These are phyloP conservation scores for Nemotelus nigrinus DNA, from an alignment of 2,888 invertebrate genomes.

Conservation along the genomic window DNA sequence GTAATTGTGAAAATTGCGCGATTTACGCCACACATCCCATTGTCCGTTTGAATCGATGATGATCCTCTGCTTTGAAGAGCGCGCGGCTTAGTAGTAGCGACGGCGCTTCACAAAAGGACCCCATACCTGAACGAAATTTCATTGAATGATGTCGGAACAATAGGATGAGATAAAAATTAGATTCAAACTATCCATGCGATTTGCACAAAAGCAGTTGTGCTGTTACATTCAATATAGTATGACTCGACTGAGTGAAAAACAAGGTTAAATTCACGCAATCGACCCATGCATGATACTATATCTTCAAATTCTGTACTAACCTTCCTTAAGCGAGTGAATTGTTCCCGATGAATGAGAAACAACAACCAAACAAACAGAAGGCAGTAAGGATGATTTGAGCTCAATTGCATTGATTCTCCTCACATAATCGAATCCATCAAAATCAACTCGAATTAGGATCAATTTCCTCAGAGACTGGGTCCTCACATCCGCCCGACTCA, in stretches of 20 bases:
- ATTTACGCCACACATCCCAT: slow-evolving; percentile 39
- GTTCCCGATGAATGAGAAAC: background rate
- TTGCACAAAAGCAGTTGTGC: slow-evolving; percentile 21
- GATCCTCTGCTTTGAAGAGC: slow-evolving; percentile 1
- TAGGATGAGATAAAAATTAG: slow-evolving; percentile 46
- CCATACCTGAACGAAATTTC: background rate
- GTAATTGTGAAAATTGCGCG: slow-evolving; percentile 42
- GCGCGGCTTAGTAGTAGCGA: background rate
- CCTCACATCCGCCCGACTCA: background rate
- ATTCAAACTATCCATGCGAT: slow-evolving; percentile 44
- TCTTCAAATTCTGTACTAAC: background rate
- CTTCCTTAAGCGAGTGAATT: too few species aligned
- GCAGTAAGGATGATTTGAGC: slow-evolving; percentile 37
- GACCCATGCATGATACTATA: background rate
- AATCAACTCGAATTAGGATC: slow-evolving; percentile 38
- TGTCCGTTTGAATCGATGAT: slow-evolving; percentile 14
- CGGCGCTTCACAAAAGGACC: slow-evolving; percentile 23
- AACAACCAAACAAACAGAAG: slow-evolving; percentile 29
- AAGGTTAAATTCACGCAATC: background rate
- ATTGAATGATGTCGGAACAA: slow-evolving; percentile 24
- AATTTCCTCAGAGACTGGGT: background rate
- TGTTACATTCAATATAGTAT: slow-evolving; percentile 16
- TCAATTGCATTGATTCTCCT: slow-evolving; percentile 13
- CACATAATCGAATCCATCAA: slow-evolving; percentile 10
- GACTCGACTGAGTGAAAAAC: background rate